Conservation (phyloP, 2,888 invertebrate genomes). For the Fabriciana adippe region DNA sequence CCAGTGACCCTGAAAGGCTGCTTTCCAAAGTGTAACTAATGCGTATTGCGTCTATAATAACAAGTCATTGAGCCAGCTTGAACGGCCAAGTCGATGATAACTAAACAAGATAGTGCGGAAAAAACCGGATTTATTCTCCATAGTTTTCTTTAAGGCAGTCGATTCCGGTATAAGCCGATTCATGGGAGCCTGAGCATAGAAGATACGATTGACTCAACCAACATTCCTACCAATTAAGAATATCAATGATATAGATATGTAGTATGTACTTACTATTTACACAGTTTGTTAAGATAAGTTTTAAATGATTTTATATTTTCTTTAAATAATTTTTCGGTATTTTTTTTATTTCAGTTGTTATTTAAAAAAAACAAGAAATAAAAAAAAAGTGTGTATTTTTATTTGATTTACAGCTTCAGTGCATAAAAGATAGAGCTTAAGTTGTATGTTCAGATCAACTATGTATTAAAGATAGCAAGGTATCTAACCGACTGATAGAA, state of each 20-base stretch:
- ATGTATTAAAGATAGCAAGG: no score
- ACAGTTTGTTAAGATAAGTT: neutral
- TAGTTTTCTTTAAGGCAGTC: slow-evolving; percentile 64
- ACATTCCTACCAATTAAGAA: slow-evolving; percentile 71
- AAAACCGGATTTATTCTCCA: slow-evolving; percentile 59
- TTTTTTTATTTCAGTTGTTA: no score
- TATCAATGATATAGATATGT: slow-evolving; percentile 30
- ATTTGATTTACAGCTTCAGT: no score
- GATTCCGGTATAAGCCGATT: slow-evolving; percentile 52
- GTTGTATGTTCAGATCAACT: no score
- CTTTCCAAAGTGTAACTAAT: slow-evolving; percentile 20
- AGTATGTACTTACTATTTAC: slow-evolving; percentile 2
- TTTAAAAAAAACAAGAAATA: no score
- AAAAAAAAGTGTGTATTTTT: no score
- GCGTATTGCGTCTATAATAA: slow-evolving; percentile 18
- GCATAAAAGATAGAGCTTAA: no score
- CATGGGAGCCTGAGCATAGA: slow-evolving; percentile 44
- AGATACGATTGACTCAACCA: slow-evolving; percentile 42
- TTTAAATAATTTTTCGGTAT: no score
- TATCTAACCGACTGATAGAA: no score
- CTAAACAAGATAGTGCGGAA: slow-evolving; percentile 51
- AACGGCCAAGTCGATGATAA: slow-evolving; percentile 52
- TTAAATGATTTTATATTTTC: no score
- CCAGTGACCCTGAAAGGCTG: slow-evolving; percentile 1
- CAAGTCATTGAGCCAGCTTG: slow-evolving; percentile 25